Conservation (phyloP, 2,888 invertebrate species). For the Lamellibrachia columna region DNA sequence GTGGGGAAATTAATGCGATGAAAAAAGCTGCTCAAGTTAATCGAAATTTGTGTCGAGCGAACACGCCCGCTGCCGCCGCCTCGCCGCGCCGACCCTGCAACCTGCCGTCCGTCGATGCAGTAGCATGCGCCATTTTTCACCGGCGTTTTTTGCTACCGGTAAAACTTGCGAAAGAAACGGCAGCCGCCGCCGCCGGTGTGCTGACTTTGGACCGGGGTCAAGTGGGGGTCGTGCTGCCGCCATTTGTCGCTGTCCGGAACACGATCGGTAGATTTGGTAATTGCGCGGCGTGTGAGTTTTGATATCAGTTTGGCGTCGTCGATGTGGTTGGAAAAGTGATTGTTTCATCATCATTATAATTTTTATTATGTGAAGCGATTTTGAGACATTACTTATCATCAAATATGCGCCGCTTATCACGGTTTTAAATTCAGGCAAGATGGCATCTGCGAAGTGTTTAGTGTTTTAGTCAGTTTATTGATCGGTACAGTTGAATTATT, state of each 20-base stretch:
- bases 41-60: constrained; percentile 10
- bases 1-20: not conserved
- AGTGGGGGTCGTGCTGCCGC: not conserved
- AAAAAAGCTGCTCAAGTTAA: not conserved
- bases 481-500: no score
- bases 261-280: not conserved
- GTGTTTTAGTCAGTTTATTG: not conserved
- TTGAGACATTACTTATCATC: not conserved
- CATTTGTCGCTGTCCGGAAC: not conserved
- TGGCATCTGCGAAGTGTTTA: not conserved
- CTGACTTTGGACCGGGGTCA: constrained; percentile 16
- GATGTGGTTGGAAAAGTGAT: not conserved
- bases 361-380: not conserved
- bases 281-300: not conserved
- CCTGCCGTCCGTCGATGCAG: not conserved
- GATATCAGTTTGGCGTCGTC: not conserved
- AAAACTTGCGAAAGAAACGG: constrained; percentile 12
- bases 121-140: constrained; percentile 10
- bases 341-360: not conserved
- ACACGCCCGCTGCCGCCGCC: not conserved
- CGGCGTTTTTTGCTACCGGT: constrained; percentile 16
- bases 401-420: not conserved
- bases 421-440: not conserved
- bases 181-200: not conserved
- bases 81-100: not conserved